Evolutionary conservation across 2,888 invertebrate genomes (phyloP), one percentile per base, ranked within the genome.

Genomic region (Scaptomyza caliginosa): DNA sequence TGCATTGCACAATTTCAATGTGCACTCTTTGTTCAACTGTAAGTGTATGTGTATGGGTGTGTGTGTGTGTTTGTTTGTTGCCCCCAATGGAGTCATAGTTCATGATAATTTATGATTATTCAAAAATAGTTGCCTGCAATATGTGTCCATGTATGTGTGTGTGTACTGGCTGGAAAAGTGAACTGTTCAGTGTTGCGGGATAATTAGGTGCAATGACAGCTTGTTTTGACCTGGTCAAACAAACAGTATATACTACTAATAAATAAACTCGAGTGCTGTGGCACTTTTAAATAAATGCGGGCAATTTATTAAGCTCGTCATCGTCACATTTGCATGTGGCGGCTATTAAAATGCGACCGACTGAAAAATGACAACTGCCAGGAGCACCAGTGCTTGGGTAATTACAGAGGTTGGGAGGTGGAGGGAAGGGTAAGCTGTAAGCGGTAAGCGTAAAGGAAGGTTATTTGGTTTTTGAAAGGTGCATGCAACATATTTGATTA

Each of bases 341-440:
- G 52, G 72, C 70, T 62, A 77, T 74, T 74, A 73, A 81, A 85
- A 67, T 70, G 63, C 38, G 52, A 46, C 49, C 28, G 58, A 51
- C 71, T 82, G 67, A 74, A 86, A 80, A 86, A 86, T 86, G 80
- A 83, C 84, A 86, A 86, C 80, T 77, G 63, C 60, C 83, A 62
- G 63, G 59, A 68, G 59, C 54, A 60, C 48, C 57, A 55, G 52
- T 4, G 7, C 72, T 70, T 66, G 76, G n/a, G n/a, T 85, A 80
- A 80, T 82, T 85, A 80, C 78, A 48, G 21, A 19, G 6, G n/a
- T 13, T n/a, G 21, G 26, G 19, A 16, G 7, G 3, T 8, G 1
- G 17, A 4, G 24, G 0, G 13, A 19, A 2, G 1, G 8, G 28
- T n/a, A n/a, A n/a, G n/a, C n/a, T n/a, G n/a, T n/a, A n/a, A n/a